phyloP scores from a whole-genome alignment of 2,797 vertebrate species.

The Tokudaia tokunoshimensis region DNA sequence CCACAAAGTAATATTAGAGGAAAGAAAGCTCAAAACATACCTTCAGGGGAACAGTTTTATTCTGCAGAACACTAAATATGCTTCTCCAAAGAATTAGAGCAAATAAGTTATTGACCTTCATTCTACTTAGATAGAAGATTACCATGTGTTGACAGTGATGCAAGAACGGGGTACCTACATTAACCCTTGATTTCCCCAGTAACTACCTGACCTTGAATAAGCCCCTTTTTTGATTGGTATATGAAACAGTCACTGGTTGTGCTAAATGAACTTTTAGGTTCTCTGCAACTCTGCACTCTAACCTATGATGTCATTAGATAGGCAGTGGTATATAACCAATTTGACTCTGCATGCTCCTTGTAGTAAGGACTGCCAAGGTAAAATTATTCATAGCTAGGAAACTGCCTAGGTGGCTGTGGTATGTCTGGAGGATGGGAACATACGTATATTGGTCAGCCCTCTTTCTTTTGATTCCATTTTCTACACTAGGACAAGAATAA shows the following conservation, averaged over 20 bases:
- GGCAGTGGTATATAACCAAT: background rate
- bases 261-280: background rate
- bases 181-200: conserved; percentile 36
- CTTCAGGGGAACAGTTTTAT: conserved; percentile 37
- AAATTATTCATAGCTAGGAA: background rate
- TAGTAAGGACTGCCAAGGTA: background rate
- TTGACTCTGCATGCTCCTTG: conserved; percentile 3
- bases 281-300: background rate
- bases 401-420: background rate
- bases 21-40: conserved; percentile 57
- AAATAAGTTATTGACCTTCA: background rate
- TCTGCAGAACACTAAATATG: background rate
- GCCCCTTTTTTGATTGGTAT: background rate
- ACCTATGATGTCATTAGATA: conserved; percentile 36
- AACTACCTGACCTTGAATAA: conserved; percentile 16
- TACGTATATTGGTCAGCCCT: background rate
- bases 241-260: conserved; percentile 36
- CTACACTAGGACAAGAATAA: conserved; percentile 2
- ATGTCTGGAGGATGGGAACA: background rate
- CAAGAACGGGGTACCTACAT: background rate
- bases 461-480: conserved; percentile 32
- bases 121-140: conserved; percentile 24
- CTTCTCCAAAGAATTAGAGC: conserved; percentile 18
- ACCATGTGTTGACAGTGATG: background rate
- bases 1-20: background rate